These are phyloP conservation scores for Engraulis encrasicolus DNA, from an alignment of 2,113 vertebrate genomes.

Conservation along the genomic window DNA sequence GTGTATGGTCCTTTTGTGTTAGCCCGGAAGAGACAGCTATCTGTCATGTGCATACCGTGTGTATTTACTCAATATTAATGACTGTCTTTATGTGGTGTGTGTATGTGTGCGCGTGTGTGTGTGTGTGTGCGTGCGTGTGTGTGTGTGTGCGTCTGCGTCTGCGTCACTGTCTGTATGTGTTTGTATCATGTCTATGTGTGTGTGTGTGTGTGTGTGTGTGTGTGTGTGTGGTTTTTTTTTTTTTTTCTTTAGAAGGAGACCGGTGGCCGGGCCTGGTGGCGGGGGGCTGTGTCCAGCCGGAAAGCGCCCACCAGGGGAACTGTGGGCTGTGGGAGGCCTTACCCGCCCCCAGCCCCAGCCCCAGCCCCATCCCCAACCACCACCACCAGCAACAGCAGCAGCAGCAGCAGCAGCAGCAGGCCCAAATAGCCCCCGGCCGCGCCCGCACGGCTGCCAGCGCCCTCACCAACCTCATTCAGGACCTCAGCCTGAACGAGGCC, in stretches of 20 bases:
- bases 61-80: not conserved
- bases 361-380: too few species aligned
- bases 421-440: conserved; percentile 77
- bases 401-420: too few species aligned
- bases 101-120: not conserved
- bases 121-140: not conserved
- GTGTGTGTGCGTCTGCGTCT: not conserved
- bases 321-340: conserved; percentile 85
- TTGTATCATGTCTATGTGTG: not conserved
- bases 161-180: not conserved
- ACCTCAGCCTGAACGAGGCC: conserved; percentile 85
- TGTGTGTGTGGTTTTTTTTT: not conserved
- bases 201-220: not conserved
- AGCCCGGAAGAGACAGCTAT: not conserved
- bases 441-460: conserved; percentile 67
- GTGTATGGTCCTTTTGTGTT: not conserved
- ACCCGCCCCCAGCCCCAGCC: conserved; percentile 68
- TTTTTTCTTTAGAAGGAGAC: conserved; percentile 78
- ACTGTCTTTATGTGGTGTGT: not conserved
- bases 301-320: conserved; percentile 78
- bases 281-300: conserved; percentile 70
- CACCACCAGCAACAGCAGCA: too few species aligned
- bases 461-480: conserved; percentile 87
- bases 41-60: not conserved
- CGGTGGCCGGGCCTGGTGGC: conserved; percentile 85